Evolutionary conservation across 2,888 invertebrate species (phyloP), one percentile per base, ranked within the genome.

Genomic region (Xestia rhomboidea): DNA sequence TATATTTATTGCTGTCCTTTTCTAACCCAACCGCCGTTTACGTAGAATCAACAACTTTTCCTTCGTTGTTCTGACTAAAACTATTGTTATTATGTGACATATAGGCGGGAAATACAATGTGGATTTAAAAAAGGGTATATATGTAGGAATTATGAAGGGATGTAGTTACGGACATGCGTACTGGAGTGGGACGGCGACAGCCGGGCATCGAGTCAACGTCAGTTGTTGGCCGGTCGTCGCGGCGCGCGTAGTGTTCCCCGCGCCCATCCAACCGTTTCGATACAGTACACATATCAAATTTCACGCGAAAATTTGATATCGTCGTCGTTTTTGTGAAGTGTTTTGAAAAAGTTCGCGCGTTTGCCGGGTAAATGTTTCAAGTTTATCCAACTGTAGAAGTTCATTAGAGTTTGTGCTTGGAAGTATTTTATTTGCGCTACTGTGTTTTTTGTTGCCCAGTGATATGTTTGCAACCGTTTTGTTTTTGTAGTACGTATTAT

Each of bases 301-400:
- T 96, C 95, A 94, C 94, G 94, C 91, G 94, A 95, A 96, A 96
- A 95, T 96, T 96, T 95, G 96, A 95, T 96, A 96, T 95, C 86
- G 96, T 96, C 92, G 96, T 96, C 94, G 91, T 93, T 92, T 91
- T 94, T 94, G 96, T 96, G 95, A 93, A 94, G 94, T 95, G 95
- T 93, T 90, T 90, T 90, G 87, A 88, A 91, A 92, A 90, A 88
- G 89, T 88, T 88, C 82, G 85, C 75, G 83, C 81, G 88, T 85
- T 88, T 76, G 79, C 87, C 87, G 88, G 88, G 88, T 88, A 88
- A 94, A 94, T 93, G 93, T 94, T 94, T 91, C 92, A 92, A 89
- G 90, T 93, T 93, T 82, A 92, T 88, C 91, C 93, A 93, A 90
- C 87, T 90, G 90, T 90, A 84, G 88, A 86, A 88, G 91, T 91